Base-by-base conservation (phyloP, 35 echinoderm and acorn worm species). In the Stichopus chloronotus region DNA sequence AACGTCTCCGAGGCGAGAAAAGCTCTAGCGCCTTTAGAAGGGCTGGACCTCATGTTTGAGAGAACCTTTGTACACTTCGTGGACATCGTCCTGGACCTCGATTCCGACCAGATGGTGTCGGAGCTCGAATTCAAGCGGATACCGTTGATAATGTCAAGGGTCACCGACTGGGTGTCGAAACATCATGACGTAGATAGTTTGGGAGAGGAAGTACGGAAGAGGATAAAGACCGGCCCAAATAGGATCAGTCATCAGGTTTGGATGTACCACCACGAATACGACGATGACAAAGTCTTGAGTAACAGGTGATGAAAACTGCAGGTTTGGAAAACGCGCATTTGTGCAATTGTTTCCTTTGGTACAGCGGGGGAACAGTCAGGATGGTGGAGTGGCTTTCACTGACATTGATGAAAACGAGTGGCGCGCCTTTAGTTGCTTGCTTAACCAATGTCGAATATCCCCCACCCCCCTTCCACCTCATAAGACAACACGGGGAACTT, bases 231-330 rank as follows among this genome's bases (percentile, higher is more conserved):
- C 10, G 82, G 82, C 6, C 82, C 82, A 19, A 56, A 85, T 23
- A 85, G 82, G 58, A 59, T 85, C 21, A 85, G 82, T 58, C 82
- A 85, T 20, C 82, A 85, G 57, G 82, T 85, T 9, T 85, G 82
- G 82, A 85, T 85, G 56, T 22, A 85, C 13, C 55, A 58, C 22
- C 13, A 56, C 30, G 55, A 58, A 8, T 85, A 85, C 55, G 82
- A 85, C 57, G 82, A 57, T 10, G 8, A 16, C 11, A 19, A 59
- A 21, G 22, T 58, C 52, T 58, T 85, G 8, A 30, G 55, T 58
- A 85, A 85, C 21, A 85, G 82, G 82, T 85, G 20, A 85, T 10
- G 30, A 43, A 43, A 43, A 1, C 30, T 43, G 30, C 0, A 43
- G 30, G 30, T 43, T 43, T 43, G 30, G 30, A 43, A 43, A 43